phyloP scores from a whole-genome alignment of 2,888 invertebrate genomes.

The Hydrotaea cyrtoneurina region DNA sequence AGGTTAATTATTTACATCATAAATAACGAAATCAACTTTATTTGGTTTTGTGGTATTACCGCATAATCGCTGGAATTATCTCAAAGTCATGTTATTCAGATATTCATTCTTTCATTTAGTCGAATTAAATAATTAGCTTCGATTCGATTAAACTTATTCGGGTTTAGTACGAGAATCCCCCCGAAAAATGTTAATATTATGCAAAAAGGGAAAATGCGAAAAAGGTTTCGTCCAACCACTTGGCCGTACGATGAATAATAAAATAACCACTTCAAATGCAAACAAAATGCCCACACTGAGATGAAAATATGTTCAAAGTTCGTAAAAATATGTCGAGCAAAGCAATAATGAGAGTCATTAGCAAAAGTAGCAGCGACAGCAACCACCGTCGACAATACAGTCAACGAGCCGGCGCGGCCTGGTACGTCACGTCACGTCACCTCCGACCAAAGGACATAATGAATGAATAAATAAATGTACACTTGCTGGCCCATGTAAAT shows the following conservation, averaged over 20 bases:
- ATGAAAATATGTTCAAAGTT: slow-evolving; percentile 14
- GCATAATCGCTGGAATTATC: no score
- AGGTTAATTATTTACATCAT: no score
- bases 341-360: slow-evolving; percentile 60
- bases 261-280: slow-evolving; percentile 1
- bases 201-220: not conserved
- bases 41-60: no score
- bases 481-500: slow-evolving; percentile 10
- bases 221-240: not conserved
- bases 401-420: not conserved
- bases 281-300: not conserved
- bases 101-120: no score
- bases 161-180: not conserved
- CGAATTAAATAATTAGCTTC: not conserved
- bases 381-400: slow-evolving; percentile 2
- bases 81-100: no score
- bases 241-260: not conserved
- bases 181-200: slow-evolving; percentile 33
- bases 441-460: not conserved
- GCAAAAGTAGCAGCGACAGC: slow-evolving; percentile 45
- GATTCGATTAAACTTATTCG: not conserved
- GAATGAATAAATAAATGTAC: slow-evolving; percentile 38
- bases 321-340: slow-evolving; percentile 26
- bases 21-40: no score
- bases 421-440: not conserved